phyloP scores from a whole-genome alignment of 2,113 vertebrate species.

The Dasyprocta punctata region DNA sequence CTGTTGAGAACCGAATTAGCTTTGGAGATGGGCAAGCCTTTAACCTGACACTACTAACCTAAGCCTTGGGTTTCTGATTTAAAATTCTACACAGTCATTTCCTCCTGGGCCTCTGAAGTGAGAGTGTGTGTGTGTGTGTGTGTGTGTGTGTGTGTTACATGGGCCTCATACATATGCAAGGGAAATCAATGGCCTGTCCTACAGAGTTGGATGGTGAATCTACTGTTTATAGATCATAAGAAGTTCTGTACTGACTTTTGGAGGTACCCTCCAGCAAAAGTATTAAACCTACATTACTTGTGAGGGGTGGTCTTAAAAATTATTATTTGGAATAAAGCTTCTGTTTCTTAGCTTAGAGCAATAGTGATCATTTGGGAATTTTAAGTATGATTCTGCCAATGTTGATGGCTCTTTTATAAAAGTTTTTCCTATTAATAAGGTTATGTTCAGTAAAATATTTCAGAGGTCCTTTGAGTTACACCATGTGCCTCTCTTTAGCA shows the following conservation, averaged over 20 bases:
- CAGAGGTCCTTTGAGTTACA: neutral
- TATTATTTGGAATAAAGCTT: conserved; percentile 4
- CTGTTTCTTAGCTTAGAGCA: conserved; percentile 32
- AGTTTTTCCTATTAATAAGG: conserved; percentile 4
- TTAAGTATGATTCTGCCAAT: conserved; percentile 13
- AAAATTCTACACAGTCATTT: conserved; percentile 74
- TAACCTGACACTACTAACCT: conserved; percentile 78
- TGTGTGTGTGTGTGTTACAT: neutral
- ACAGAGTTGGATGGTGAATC: neutral
- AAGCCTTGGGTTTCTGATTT: conserved; percentile 78
- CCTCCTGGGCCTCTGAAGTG: conserved; percentile 42
- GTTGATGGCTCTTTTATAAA: conserved; percentile 30
- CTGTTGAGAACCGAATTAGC: conserved; percentile 77
- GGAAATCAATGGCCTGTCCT: neutral
- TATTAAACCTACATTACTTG: conserved; percentile 27
- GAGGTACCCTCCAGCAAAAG: neutral
- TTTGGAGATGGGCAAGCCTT: conserved; percentile 78
- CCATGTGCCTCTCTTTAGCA: neutral
- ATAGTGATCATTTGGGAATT: conserved; percentile 32
- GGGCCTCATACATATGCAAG: conserved; percentile 50
- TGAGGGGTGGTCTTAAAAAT: conserved; percentile 43
- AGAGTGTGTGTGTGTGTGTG: too few relatives aligned
- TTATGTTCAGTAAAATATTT: neutral
- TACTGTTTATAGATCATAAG: neutral
- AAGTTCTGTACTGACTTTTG: neutral